A percentile compares a stretch with the other conserved stretches of the same genome.
phyloP scores from a whole-genome alignment of 1,140 invertebrate genomes.

The Subanguina moxae region DNA sequence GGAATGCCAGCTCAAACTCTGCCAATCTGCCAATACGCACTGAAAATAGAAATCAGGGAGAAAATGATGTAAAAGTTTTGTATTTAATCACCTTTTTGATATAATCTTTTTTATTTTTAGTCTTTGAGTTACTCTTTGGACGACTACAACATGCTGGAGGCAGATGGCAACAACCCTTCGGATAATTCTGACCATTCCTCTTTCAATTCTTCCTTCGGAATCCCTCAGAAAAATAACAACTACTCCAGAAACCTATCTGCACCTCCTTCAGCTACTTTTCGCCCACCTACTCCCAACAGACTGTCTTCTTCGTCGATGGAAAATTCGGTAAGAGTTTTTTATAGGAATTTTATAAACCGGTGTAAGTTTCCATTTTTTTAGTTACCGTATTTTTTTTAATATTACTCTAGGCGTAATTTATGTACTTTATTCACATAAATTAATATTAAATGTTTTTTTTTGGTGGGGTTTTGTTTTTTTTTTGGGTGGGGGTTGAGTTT shows the following conservation, averaged over 20 bases:
- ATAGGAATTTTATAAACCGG: too few species aligned
- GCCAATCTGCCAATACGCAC: constrained; percentile 1
- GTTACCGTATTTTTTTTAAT: too few species aligned
- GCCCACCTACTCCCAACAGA: not conserved
- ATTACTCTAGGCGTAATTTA: too few species aligned
- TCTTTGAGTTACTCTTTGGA: not conserved
- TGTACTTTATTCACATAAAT: too few species aligned
- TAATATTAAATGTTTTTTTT: too few species aligned
- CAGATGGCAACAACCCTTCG: not conserved
- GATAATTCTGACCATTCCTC: constrained; percentile 3
- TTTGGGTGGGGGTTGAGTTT: too few species aligned
- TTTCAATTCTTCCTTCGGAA: not conserved
- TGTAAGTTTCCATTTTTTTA: too few species aligned
- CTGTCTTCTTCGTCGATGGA: not conserved
- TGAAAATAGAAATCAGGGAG: constrained; percentile 30
- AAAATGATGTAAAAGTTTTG: constrained; percentile 5
- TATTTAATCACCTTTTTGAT: too few species aligned
- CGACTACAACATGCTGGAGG: too few species aligned
- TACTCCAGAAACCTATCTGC: constrained; percentile 41
- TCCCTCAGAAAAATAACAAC: not conserved
- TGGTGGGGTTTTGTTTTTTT: too few species aligned
- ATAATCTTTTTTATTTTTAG: not conserved
- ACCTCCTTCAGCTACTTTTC: constrained; percentile 35
- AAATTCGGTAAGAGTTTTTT: not conserved
- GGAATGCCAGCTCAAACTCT: constrained; percentile 25